phyloP scores from a whole-genome alignment of 2,113 vertebrate species.

The Sula dactylatra region DNA sequence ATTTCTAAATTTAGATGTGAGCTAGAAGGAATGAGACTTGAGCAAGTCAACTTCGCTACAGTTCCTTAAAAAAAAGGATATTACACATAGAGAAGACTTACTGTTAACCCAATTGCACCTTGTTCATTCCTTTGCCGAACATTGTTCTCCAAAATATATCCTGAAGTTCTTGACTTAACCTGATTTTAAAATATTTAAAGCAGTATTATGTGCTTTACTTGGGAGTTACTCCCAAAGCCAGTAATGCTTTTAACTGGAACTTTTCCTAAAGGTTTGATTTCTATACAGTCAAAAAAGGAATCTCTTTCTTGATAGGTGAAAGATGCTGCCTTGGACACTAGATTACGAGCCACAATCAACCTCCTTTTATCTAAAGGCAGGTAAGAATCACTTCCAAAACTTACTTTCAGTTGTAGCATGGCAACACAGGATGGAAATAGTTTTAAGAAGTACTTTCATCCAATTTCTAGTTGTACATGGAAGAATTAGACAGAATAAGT shows the following conservation, averaged over 20 bases:
- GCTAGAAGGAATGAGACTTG: neutral
- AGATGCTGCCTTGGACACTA: neutral
- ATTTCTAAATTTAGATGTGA: neutral
- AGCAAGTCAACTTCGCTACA: neutral
- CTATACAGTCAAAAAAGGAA: neutral
- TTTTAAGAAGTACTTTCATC: neutral
- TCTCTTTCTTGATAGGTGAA: neutral
- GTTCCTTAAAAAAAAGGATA: neutral
- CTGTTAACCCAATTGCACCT: neutral
- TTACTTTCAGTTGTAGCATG: neutral
- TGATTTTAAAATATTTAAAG: neutral
- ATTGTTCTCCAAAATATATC: neutral
- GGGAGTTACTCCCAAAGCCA: neutral
- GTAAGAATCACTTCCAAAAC: neutral
- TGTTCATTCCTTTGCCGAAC: neutral
- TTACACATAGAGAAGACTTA: neutral
- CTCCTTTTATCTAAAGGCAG: neutral
- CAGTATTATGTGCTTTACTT: neutral
- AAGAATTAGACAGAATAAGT: neutral
- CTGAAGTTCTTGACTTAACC: neutral
- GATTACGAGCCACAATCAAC: neutral
- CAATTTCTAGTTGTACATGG: neutral
- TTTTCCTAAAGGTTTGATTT: neutral
- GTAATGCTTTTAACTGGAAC: neutral
- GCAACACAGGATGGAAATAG: neutral